These are phyloP conservation scores for Enteromius fasciolatus DNA, from an alignment of 2,797 vertebrate species.

Conservation along the genomic window DNA sequence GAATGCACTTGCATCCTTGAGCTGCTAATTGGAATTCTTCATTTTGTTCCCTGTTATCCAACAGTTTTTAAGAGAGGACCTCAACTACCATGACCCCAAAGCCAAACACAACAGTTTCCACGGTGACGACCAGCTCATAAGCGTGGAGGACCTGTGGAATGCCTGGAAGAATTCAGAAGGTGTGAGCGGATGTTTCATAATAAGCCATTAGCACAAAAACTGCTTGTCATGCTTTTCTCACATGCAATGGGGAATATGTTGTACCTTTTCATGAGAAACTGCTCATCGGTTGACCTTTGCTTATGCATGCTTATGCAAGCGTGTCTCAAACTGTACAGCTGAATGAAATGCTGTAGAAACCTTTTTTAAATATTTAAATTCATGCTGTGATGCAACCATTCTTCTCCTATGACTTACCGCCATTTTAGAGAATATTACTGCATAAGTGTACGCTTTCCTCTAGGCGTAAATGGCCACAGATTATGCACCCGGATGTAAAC, in stretches of 20 bases:
- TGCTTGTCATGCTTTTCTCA: not conserved
- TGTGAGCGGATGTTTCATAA: constrained; percentile 61
- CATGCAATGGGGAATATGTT: not conserved
- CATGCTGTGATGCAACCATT: not conserved
- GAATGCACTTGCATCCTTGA: not conserved
- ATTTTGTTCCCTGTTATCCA: constrained; percentile 4
- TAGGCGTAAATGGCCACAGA: too few relatives aligned
- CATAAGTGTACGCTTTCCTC: too few relatives aligned
- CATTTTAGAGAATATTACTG: too few relatives aligned
- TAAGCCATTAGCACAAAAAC: not conserved
- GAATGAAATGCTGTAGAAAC: not conserved
- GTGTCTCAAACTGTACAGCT: not conserved
- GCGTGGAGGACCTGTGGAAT: constrained; percentile 96
- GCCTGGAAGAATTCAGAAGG: constrained; percentile 95
- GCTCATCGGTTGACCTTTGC: constrained; percentile 4
- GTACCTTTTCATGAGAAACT: not conserved
- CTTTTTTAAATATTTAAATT: not conserved
- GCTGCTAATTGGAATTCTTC: not conserved
- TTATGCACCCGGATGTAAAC: too few relatives aligned
- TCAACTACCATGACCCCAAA: constrained; percentile 98
- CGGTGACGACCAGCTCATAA: constrained; percentile 97
- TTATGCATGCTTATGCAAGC: not conserved
- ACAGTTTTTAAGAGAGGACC: constrained; percentile 95
- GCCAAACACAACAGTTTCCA: constrained; percentile 97
- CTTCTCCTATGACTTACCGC: too few relatives aligned